These are phyloP conservation scores for Microplitis demolitor DNA, from an alignment of 1,140 invertebrate species.

Conservation along the genomic window DNA sequence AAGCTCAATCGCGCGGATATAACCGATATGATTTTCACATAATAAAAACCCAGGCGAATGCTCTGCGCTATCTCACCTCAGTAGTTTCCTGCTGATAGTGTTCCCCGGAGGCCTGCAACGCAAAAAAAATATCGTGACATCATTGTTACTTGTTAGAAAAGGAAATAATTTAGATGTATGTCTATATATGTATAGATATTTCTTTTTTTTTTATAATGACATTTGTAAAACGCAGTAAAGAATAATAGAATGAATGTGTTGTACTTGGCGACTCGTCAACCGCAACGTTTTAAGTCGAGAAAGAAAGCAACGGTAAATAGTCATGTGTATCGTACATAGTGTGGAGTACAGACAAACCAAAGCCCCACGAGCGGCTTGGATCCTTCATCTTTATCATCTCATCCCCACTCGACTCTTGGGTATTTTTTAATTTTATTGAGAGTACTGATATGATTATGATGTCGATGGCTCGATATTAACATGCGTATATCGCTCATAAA, in stretches of 20 bases:
- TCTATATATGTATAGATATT: constrained; percentile 2
- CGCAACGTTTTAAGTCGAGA: neutral
- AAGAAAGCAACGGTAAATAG: constrained; percentile 5
- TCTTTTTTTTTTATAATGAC: neutral
- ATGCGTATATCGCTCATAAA: neutral
- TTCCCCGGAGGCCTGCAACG: constrained; percentile 40
- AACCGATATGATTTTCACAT: constrained; percentile 25
- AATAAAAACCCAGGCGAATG: neutral
- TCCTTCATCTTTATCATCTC: neutral
- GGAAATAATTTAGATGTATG: neutral
- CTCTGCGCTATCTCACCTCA: constrained; percentile 50
- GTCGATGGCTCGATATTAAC: neutral
- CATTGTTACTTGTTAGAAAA: constrained; percentile 15
- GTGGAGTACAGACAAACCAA: neutral
- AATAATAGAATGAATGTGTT: neutral
- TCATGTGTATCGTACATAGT: constrained; percentile 2
- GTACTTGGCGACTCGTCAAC: constrained; percentile 3
- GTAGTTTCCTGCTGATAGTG: constrained; percentile 53
- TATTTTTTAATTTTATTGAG: neutral
- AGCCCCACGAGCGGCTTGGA: neutral
- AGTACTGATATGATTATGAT: neutral
- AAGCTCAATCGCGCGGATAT: constrained; percentile 12
- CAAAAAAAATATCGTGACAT: constrained; percentile 38
- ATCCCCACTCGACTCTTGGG: neutral
- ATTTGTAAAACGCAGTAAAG: neutral